Evolutionary conservation across 2,888 invertebrate species (phyloP).

Genomic region (Drosophila niveifrons): DNA sequence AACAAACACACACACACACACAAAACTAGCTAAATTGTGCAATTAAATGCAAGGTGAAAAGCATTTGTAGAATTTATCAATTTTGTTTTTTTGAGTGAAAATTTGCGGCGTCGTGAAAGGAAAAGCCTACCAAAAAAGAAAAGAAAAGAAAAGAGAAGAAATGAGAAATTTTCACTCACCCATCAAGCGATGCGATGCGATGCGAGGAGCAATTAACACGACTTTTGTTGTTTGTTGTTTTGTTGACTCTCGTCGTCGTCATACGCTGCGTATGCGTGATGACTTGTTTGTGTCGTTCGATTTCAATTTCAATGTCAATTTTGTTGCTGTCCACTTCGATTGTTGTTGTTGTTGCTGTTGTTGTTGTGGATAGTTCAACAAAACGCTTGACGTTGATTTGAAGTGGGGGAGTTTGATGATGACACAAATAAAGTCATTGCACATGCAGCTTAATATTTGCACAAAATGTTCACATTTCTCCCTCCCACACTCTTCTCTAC

Average conservation of each 20-base stretch:
- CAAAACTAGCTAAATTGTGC: no score
- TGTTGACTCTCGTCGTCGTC: conserved; percentile 31
- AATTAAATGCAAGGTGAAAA: background rate
- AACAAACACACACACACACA: no score
- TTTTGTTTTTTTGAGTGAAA: background rate
- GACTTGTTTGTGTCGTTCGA: conserved; percentile 26
- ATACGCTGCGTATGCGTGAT: conserved; percentile 57
- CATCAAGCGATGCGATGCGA: conserved; percentile 26
- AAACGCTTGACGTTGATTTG: conserved; percentile 26
- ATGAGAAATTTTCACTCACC: conserved; percentile 32
- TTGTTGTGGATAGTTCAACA: conserved; percentile 32
- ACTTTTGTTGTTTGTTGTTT: conserved; percentile 8
- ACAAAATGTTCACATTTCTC: conserved; percentile 10
- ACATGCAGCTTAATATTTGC: conserved; percentile 40
- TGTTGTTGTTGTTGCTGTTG: conserved; percentile 8
- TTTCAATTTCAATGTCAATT: conserved; percentile 27
- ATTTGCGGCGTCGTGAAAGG: background rate
- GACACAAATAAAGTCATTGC: conserved; percentile 52
- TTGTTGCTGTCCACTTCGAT: background rate
- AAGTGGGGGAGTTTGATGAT: conserved; percentile 30
- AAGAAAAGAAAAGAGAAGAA: conserved; percentile 30
- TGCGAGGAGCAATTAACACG: conserved; percentile 58
- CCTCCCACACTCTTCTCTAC: background rate
- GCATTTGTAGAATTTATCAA: background rate
- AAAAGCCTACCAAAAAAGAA: conserved; percentile 20